A percentile compares a stretch with the other conserved stretches of the same genome.
Conservation (phyloP, 2,113 vertebrate genomes). For the Hippocampus zosterae region DNA sequence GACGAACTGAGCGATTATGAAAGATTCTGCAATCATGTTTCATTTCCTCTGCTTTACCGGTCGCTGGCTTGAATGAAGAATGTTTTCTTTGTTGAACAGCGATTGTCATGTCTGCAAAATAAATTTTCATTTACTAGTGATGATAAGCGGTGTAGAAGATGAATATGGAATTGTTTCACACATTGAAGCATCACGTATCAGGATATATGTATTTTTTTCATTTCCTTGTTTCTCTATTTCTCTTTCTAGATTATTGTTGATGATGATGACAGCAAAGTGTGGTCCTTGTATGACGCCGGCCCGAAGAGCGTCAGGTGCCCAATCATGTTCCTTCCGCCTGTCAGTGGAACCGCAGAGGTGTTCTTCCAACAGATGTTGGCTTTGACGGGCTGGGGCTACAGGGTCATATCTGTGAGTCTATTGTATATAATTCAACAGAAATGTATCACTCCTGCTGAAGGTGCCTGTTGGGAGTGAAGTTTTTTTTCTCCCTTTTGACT, state of each 20-base stretch:
- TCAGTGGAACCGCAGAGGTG: constrained; percentile 94
- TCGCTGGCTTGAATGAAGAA: too few relatives aligned
- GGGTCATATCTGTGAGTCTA: constrained; percentile 89
- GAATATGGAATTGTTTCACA: too few relatives aligned
- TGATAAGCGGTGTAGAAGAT: too few relatives aligned
- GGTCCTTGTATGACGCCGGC: constrained; percentile 94
- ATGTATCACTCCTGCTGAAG: not conserved
- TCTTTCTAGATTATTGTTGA: constrained; percentile 90
- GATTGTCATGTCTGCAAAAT: too few relatives aligned
- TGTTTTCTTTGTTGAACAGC: too few relatives aligned
- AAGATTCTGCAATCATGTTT: too few relatives aligned
- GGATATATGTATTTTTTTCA: too few relatives aligned
- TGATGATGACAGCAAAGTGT: constrained; percentile 97
- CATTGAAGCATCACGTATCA: not conserved
- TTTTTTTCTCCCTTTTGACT: not conserved
- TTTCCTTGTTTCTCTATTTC: not conserved
- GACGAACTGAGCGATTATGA: too few relatives aligned
- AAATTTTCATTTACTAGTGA: too few relatives aligned
- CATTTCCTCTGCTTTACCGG: too few relatives aligned
- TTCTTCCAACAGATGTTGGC: constrained; percentile 97
- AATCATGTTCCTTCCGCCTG: constrained; percentile 93
- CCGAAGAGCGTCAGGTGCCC: constrained; percentile 92
- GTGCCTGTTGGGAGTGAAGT: not conserved
- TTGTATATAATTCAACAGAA: constrained; percentile 3
- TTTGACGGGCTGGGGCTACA: constrained; percentile 93